A percentile compares a stretch with the other conserved stretches of the same genome.
Conservation (phyloP, 2,888 invertebrate genomes). For the Hymenopus coronatus region DNA sequence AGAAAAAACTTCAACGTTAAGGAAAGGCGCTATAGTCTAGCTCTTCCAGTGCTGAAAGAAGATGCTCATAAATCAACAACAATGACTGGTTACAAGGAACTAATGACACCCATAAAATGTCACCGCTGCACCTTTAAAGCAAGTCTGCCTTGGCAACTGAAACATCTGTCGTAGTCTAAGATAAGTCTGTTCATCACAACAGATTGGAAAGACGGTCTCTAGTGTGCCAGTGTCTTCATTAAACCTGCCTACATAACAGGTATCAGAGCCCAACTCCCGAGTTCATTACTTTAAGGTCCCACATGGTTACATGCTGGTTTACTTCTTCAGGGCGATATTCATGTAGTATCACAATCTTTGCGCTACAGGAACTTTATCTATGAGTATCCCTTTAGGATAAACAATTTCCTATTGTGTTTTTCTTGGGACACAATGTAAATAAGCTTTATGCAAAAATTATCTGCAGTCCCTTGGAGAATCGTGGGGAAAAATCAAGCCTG, state of each 20-base stretch:
- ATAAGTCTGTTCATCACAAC: no score
- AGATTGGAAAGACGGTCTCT: not conserved
- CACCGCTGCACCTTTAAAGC: not conserved
- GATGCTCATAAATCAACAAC: not conserved
- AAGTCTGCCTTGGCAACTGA: not conserved
- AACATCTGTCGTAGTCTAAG: not conserved
- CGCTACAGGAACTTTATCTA: no score
- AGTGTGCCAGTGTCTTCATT: not conserved
- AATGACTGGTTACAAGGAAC: not conserved
- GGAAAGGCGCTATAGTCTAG: not conserved
- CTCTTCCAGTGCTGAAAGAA: not conserved
- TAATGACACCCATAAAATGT: not conserved
- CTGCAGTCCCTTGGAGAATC: no score
- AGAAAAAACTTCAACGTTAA: not conserved
- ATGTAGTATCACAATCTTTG: not conserved
- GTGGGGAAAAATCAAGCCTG: no score
- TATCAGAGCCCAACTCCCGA: not conserved
- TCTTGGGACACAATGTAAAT: no score
- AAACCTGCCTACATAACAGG: not conserved
- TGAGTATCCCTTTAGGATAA: no score
- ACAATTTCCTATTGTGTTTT: no score
- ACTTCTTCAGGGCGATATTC: not conserved
- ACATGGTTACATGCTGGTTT: not conserved
- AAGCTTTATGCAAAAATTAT: no score
- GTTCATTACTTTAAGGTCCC: not conserved